Base-by-base conservation (phyloP, 2,888 invertebrate genomes). In the Dasysyrphus tricinctus region DNA sequence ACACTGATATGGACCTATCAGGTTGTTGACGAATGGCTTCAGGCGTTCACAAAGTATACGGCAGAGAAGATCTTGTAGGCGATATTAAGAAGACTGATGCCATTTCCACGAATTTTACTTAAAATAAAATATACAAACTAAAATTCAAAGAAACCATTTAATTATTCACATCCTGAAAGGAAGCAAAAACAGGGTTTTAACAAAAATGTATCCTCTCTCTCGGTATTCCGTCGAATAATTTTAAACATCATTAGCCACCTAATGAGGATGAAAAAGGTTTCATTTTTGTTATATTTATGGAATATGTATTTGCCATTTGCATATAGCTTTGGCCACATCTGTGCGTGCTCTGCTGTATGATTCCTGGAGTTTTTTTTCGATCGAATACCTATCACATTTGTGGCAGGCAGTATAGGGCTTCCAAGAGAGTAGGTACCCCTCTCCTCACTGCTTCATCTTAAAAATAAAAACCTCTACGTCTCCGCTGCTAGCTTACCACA, bases 221-320 rank as follows among this genome's bases (percentile, higher is more conserved):
- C 0, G 24, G 24, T 7, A 3, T 29, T 14, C 29, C 3, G 1
- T 12, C 11, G n/a, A 54, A 54, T 32, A 29, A 54, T 54, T 54
- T 81, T 72, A 56, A 63, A 61, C 78, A 47, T 67, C 82, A 78
- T 73, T 78, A 74, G 47, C 54, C 61, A 54, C 78, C 73, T 82
- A 78, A 78, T 82, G 82, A 78, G 73, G 69, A 78, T 32, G 82
- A 78, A 82, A 56, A 61, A 16, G 3, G n/a, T n/a, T n/a, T n/a
- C n/a, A n/a, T n/a, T n/a, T n/a, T 34, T 32, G 32, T 34, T 19
- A 39, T 34, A 14, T 42, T 12, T 51, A n/a, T 24, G n/a, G 16
- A 34, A 67, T 67, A 76, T 61, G n/a, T 65, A 39, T 59, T 73
- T 73, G 51, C 49, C 57, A 32, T 63, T 47, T 49, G 14, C 59